Base-by-base conservation (phyloP, 2,113 vertebrate genomes). In the Cyanoliseus patagonus region DNA sequence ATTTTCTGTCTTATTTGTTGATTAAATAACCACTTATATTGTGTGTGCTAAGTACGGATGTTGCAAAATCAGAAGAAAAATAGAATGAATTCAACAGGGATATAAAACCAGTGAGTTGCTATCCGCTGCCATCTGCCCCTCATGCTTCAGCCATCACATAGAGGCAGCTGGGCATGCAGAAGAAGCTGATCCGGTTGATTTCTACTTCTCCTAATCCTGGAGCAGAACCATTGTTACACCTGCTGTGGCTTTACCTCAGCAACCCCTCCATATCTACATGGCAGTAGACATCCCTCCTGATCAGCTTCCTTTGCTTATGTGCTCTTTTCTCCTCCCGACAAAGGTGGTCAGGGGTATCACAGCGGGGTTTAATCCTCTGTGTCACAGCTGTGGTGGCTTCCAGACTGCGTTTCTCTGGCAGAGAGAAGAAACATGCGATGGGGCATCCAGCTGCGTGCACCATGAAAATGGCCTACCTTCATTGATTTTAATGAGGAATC, bases 41-140 rank as follows among this genome's bases (percentile, higher is more conserved):
- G 11, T 1, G 7, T 0, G 0, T 64, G 55, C 53, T 64, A 28
- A 44, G 78, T 64, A 79, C 44, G 52, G 66, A 61, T 0, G 0
- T 46, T 16, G 59, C 46, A 69, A 82, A 92, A 57, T 39, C 46
- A 15, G 16, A 49, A 2, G 9, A 46, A 75, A 82, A 59, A 49
- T 25, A 8, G 31, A 63, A 49, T 2, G 0, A 33, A 8, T 37
- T 78, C 53, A 42, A 57, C 20, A 10, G 49, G 24, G 12, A 41
- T 0, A 1, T 37, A 72, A 72, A 93, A 35, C 18, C 68, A 41
- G 57, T 1, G 51, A 85, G 61, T 0, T 84, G 49, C 80, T 47
- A 0, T 25, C 7, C 1, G 5, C 66, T 70, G 68, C 57, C 83
- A 14, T 18, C 86, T 42, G 72, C 63, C 63, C 75, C 47, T 72